Base-by-base conservation (phyloP, 2,797 vertebrate species). In the Capromys pilorides region DNA sequence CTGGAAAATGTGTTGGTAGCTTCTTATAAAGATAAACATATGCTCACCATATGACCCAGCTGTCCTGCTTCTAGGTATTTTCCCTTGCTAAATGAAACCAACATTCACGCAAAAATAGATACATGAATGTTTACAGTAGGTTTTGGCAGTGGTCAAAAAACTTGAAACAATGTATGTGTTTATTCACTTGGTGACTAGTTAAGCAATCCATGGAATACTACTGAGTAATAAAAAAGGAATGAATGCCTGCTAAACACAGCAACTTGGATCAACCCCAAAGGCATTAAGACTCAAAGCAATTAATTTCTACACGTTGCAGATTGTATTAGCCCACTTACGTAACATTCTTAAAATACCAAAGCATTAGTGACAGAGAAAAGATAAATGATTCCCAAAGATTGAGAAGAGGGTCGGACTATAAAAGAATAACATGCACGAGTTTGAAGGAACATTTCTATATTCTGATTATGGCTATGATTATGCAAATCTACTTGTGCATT, bases 11-110 rank as follows among this genome's bases (percentile, higher is more conserved):
- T 67, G 88, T 24, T 93, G 73, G 28, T 28, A 24, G 28, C 90
- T 91, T 86, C 81, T 90, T 79, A 88, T 61, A 92, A 90, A 83
- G 18, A 82, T 39, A 66, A 93, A 79, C 26, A 73, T 41, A 64
- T 51, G 64, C 19, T 88, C 6, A n/a, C 21, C 45, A 57, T 62
- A 62, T 36, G 54, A 75, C 26, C 28, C 57, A 85, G 61, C 18
- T 85, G 49, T 54, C 78, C 41, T 84, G 41, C 59, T 91, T 51
- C 54, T 45, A n/a, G 41, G 59, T 71, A 77, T 33, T 45, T 51
- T 66, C 57, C 21, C 26, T 87, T 86, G 77, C 89, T 69, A 90
- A 94, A 91, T 51, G 57, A 96, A 73, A 41, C 21, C 67, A 77
- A 62, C n/a, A 21, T 61, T 75, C 75, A 61, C 22, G 31, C 36